Conservation (phyloP, 2,888 invertebrate species). For the Anthoptus insignis region DNA sequence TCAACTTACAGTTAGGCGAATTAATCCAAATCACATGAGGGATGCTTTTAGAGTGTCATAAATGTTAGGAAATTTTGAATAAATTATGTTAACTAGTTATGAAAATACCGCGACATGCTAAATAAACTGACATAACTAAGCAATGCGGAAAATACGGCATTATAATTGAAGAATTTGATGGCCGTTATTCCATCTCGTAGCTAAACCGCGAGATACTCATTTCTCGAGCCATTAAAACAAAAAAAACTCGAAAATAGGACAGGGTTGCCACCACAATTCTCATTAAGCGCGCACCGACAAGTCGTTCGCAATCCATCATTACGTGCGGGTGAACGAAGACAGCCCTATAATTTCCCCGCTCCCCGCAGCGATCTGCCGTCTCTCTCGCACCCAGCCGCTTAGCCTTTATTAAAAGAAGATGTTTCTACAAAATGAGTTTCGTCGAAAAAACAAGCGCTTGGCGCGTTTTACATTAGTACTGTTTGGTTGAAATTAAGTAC, state of each 20-base stretch:
- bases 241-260: constrained; percentile 42
- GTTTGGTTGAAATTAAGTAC: constrained; percentile 53
- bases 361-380: constrained; percentile 52
- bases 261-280: constrained; percentile 79
- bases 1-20: constrained; percentile 20
- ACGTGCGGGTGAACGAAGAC: constrained; percentile 68
- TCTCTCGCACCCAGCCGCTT: constrained; percentile 53
- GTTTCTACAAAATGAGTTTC: constrained; percentile 71
- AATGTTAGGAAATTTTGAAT: constrained; percentile 27
- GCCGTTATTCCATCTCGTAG: constrained; percentile 28
- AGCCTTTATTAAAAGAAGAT: constrained; percentile 71
- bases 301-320: constrained; percentile 78
- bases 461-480: constrained; percentile 60
- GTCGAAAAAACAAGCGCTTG: constrained; percentile 59
- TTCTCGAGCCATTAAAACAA: constrained; percentile 31
- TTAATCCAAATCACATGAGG: constrained; percentile 13
- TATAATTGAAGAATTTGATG: constrained; percentile 35
- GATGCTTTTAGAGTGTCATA: constrained; percentile 30
- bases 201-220: constrained; percentile 33
- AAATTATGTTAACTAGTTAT: constrained; percentile 26
- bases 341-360: constrained; percentile 80
- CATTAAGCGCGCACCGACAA: constrained; percentile 66
- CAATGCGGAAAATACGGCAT: constrained; percentile 19
- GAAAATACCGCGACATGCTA: constrained; percentile 22
- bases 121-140: constrained; percentile 12